Evolutionary conservation across 1,140 invertebrate genomes (phyloP).

Genomic region (Melitaea cinxia): DNA sequence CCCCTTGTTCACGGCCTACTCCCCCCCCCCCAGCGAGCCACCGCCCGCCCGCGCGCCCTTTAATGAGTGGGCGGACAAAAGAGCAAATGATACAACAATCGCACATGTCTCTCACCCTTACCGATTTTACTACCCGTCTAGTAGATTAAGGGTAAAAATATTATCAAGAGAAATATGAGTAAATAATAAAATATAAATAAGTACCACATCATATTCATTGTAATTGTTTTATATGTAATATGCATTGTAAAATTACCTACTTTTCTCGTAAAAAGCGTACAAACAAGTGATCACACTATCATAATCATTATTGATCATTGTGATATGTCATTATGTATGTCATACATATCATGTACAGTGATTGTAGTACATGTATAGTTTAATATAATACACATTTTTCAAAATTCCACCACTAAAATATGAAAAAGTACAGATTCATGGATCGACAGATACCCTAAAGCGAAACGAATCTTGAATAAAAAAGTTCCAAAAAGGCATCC

Average conservation of each 20-base stretch:
- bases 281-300: too few relatives aligned
- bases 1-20: conserved; percentile 38
- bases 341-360: too few relatives aligned
- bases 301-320: too few relatives aligned
- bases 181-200: too few relatives aligned
- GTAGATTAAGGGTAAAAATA: conserved; percentile 29
- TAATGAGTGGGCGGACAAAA: conserved; percentile 65
- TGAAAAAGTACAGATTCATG: neutral
- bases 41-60: conserved; percentile 27
- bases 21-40: conserved; percentile 25
- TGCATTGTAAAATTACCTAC: too few relatives aligned
- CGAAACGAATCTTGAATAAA: conserved; percentile 20
- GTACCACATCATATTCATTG: too few relatives aligned
- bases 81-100: conserved; percentile 68
- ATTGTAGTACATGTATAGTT: too few relatives aligned
- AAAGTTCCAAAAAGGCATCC: conserved; percentile 24
- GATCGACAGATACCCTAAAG: neutral
- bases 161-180: conserved; percentile 3
- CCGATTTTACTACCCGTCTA: conserved; percentile 49
- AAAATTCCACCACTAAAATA: neutral
- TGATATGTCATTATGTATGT: too few relatives aligned
- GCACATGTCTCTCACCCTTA: conserved; percentile 53
- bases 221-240: too few relatives aligned
- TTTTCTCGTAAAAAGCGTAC: too few relatives aligned
- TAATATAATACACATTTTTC: neutral